Evolutionary conservation across 23 tunicate genomes (phyloP).

Genomic region (Phallusia fumigata): DNA sequence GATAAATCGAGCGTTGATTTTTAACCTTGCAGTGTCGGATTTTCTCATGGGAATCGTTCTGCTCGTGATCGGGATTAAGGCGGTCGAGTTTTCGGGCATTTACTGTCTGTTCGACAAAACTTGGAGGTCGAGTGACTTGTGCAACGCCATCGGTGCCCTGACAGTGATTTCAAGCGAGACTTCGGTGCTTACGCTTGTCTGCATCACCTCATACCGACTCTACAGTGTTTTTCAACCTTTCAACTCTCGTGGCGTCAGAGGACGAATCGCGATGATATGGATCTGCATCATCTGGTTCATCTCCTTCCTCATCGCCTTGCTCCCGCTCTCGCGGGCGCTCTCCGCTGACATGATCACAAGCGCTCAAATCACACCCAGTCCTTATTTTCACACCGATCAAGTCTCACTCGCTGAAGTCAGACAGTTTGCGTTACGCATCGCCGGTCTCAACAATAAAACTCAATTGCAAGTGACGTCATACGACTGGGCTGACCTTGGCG

Average conservation of each 20-base stretch:
- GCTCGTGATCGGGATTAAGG: slow-evolving; percentile 27
- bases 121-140: slow-evolving; percentile 45
- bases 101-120: slow-evolving; percentile 31
- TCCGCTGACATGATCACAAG: slow-evolving; percentile 23
- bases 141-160: slow-evolving; percentile 35
- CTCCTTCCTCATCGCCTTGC: slow-evolving; percentile 24
- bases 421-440: slow-evolving; percentile 16
- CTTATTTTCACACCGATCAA: slow-evolving; percentile 29
- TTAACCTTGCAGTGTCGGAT: slow-evolving; percentile 49
- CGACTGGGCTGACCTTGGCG: not conserved
- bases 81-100: slow-evolving; percentile 33
- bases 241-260: not conserved
- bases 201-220: slow-evolving; percentile 28
- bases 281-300: slow-evolving; percentile 19
- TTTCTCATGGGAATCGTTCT: slow-evolving; percentile 55
- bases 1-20: slow-evolving; percentile 26
- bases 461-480: not conserved
- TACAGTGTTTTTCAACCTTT: slow-evolving; percentile 32
- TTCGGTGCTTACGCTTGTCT: slow-evolving; percentile 39
- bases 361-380: not conserved
- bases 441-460: not conserved
- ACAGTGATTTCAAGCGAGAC: slow-evolving; percentile 52
- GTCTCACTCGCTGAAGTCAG: slow-evolving; percentile 21
- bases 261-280: not conserved
- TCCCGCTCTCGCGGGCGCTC: slow-evolving; percentile 19